Evolutionary conservation across 2,113 vertebrate genomes (phyloP).

Genomic region (Tyrannus savana): DNA sequence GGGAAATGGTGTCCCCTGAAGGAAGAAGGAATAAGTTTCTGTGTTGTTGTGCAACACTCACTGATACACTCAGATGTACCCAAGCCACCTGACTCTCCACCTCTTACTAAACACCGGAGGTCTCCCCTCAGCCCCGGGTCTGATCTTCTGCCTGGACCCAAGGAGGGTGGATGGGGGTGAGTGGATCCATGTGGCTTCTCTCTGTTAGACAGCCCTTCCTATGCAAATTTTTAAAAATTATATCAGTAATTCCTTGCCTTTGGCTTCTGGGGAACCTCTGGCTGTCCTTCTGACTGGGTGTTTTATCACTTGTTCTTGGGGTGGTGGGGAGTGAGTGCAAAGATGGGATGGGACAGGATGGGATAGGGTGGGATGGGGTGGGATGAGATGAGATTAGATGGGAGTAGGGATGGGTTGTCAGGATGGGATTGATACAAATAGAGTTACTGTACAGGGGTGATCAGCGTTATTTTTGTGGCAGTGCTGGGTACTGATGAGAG

Average conservation of each 20-base stretch:
- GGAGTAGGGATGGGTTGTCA: neutral
- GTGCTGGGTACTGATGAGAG: neutral
- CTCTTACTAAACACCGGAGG: neutral
- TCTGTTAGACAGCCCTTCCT: neutral
- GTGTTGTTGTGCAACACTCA: neutral
- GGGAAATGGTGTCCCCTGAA: neutral
- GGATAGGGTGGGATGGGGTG: neutral
- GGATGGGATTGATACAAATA: neutral
- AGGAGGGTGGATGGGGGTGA: neutral
- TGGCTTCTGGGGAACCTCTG: neutral
- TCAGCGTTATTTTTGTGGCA: neutral
- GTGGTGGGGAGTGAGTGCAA: fast-evolving
- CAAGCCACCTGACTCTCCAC: neutral
- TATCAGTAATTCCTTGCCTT: neutral
- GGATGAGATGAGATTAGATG: neutral
- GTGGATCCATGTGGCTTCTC: fast-evolving
- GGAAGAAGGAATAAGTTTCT: neutral
- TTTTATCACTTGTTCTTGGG: fast-evolving
- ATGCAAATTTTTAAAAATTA: neutral
- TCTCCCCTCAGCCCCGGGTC: neutral
- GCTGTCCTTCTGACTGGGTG: neutral
- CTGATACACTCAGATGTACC: neutral
- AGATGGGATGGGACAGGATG: neutral
- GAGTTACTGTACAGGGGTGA: neutral
- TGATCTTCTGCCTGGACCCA: neutral